phyloP scores from a whole-genome alignment of 2,888 invertebrate genomes.

The Lochmaea capreae region DNA sequence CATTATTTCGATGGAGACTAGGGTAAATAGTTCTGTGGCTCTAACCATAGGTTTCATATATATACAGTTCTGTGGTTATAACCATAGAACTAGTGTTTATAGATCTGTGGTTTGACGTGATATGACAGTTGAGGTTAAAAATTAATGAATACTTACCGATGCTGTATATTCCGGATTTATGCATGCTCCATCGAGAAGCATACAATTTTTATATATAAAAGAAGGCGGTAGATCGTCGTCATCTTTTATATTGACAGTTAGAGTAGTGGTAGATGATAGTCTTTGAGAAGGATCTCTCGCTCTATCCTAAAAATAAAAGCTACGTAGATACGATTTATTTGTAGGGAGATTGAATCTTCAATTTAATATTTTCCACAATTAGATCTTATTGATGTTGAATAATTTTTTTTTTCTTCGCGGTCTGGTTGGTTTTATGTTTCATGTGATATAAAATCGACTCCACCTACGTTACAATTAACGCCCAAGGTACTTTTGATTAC shows the following conservation, averaged over 20 bases:
- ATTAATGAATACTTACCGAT: conserved; percentile 71
- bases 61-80: too few relatives aligned
- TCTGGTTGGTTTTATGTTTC: neutral
- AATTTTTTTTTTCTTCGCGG: neutral
- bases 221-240: conserved; percentile 93
- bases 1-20: too few relatives aligned
- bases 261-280: conserved; percentile 84
- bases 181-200: conserved; percentile 83
- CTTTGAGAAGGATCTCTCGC: conserved; percentile 82
- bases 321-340: neutral
- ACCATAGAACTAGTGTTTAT: too few relatives aligned
- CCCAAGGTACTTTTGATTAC: neutral
- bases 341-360: too few relatives aligned
- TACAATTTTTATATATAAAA: conserved; percentile 90
- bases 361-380: neutral
- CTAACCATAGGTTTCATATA: too few relatives aligned
- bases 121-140: too few relatives aligned
- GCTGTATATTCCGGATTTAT: conserved; percentile 89
- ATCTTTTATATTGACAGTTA: conserved; percentile 87
- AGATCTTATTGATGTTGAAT: neutral
- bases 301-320: conserved; percentile 75
- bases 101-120: too few relatives aligned
- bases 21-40: too few relatives aligned
- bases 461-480: conserved; percentile 4
- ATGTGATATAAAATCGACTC: neutral